phyloP scores from a whole-genome alignment of 1,140 invertebrate species.

The Bombus waltoni region DNA sequence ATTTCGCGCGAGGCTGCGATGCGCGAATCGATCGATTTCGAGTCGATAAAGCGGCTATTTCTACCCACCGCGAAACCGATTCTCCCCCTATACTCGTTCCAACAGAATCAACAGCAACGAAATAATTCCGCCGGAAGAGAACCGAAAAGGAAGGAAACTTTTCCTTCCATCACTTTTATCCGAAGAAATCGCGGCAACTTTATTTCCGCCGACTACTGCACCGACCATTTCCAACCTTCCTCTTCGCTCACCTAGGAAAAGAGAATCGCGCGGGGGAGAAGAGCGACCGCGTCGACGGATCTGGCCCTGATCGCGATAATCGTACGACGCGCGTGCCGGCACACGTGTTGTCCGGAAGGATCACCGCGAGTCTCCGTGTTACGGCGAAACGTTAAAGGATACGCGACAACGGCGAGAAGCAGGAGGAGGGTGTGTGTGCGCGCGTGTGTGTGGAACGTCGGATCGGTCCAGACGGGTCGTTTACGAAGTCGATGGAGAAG shows the following conservation, averaged over 20 bases:
- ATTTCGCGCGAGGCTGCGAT: slow-evolving; percentile 57
- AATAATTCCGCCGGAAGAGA: slow-evolving; percentile 13
- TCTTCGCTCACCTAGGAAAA: too few relatives aligned
- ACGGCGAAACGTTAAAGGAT: too few relatives aligned
- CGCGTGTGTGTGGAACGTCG: too few relatives aligned
- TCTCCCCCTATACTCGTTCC: slow-evolving; percentile 8
- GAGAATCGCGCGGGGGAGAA: background rate
- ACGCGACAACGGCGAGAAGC: too few relatives aligned
- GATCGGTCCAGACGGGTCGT: background rate
- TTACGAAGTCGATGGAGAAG: background rate
- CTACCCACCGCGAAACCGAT: slow-evolving; percentile 53
- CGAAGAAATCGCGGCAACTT: slow-evolving; percentile 33
- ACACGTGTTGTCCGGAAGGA: too few relatives aligned
- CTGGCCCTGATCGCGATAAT: too few relatives aligned
- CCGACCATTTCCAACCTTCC: too few relatives aligned
- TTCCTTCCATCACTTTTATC: background rate
- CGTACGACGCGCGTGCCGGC: too few relatives aligned
- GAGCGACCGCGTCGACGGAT: too few relatives aligned
- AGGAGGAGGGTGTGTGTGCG: too few relatives aligned
- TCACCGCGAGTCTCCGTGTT: too few relatives aligned
- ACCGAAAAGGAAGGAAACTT: background rate
- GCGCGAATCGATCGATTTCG: slow-evolving; percentile 66
- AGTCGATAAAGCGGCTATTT: slow-evolving; percentile 64
- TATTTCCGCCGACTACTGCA: background rate
- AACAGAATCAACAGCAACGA: slow-evolving; percentile 15